Conservation (phyloP, 2,888 invertebrate genomes). For the Teinopalpus imperialis region DNA sequence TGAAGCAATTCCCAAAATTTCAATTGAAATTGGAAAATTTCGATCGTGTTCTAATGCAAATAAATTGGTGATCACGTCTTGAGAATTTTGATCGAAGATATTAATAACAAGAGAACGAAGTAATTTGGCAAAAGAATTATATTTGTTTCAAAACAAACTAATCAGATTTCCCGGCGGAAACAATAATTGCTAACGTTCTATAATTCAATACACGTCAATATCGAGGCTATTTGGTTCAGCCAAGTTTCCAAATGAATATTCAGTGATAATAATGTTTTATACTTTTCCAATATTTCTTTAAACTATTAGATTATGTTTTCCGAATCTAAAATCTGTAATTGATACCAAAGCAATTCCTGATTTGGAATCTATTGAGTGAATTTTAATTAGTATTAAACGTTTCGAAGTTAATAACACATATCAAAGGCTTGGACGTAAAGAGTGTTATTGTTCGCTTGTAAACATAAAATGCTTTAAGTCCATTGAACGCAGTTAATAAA, state of each 20-base stretch:
- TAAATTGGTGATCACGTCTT: too few species aligned
- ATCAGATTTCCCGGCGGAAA: conserved; percentile 16
- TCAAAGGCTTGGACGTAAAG: conserved; percentile 1
- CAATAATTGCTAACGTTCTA: conserved; percentile 15
- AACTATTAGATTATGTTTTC: too few species aligned
- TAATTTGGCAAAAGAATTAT: neutral
- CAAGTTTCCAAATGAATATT: conserved; percentile 28
- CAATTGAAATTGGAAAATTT: too few species aligned
- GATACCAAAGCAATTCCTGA: neutral
- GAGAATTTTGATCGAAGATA: too few species aligned
- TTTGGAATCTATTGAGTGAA: neutral
- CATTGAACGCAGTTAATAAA: too few species aligned
- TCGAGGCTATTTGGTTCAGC: conserved; percentile 16
- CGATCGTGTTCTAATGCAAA: too few species aligned
- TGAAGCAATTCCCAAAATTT: too few species aligned
- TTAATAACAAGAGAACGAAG: too few species aligned
- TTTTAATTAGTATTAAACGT: neutral
- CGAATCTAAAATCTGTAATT: too few species aligned
- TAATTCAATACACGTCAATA: conserved; percentile 23
- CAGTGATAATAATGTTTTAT: conserved; percentile 1
- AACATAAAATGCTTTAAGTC: too few species aligned
- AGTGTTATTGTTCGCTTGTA: too few species aligned
- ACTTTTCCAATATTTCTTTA: too few species aligned
- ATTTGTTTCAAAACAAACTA: conserved; percentile 6
- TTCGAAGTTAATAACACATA: conserved; percentile 1